These are phyloP conservation scores for Seriola aureovittata DNA, from an alignment of 2,113 vertebrate species.

Conservation along the genomic window DNA sequence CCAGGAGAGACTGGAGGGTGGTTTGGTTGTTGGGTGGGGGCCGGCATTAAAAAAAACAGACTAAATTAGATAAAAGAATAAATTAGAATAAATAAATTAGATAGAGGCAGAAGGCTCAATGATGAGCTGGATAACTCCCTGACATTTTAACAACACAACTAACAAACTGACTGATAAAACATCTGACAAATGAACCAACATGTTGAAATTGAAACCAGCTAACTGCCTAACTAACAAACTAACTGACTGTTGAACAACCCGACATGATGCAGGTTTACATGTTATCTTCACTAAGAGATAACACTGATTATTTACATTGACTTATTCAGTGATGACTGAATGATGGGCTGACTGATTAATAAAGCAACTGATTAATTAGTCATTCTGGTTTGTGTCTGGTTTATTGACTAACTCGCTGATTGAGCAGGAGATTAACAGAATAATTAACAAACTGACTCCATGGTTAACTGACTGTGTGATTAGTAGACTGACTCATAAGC, in stretches of 20 bases:
- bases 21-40: constrained; percentile 1
- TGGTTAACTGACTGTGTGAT: not conserved
- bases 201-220: not conserved
- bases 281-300: no score
- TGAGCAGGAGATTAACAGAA: not conserved
- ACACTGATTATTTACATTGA: no score
- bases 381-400: no score
- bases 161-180: not conserved
- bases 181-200: not conserved
- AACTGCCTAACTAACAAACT: not conserved
- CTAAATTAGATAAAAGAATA: not conserved
- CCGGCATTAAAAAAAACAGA: constrained; percentile 33
- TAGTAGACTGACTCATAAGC: not conserved
- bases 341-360: not conserved
- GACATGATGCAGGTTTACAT: no score
- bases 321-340: no score
- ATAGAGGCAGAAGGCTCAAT: not conserved
- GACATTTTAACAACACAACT: not conserved
- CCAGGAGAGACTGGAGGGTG: not conserved
- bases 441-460: constrained; percentile 13
- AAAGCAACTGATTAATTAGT: no score
- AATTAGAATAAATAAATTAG: no score
- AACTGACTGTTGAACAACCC: no score
- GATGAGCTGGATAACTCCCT: not conserved
- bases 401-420: not conserved